Conservation (phyloP, 1,140 invertebrate genomes). For the Lasioglossum baleicum region DNA sequence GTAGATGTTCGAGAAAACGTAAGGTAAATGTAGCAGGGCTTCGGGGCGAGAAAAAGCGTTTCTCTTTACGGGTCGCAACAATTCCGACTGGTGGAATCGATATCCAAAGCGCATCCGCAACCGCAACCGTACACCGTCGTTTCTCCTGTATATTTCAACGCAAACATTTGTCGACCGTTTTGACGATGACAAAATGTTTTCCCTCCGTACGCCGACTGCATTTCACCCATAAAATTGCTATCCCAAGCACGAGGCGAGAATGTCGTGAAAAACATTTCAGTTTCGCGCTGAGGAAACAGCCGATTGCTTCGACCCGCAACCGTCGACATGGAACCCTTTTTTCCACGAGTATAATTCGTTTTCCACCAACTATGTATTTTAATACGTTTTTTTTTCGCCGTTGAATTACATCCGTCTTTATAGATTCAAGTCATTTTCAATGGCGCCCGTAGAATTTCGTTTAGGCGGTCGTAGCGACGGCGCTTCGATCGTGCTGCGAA, state of each 20-base stretch:
- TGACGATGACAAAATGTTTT: conserved; percentile 30
- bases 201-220: background rate
- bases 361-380: background rate
- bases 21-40: background rate
- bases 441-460: too few species aligned
- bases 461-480: too few species aligned
- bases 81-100: conserved; percentile 2
- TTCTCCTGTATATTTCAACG: conserved; percentile 4
- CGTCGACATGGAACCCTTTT: background rate
- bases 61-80: background rate
- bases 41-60: background rate
- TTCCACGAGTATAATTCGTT: background rate
- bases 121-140: background rate
- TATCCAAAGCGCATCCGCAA: conserved; percentile 29
- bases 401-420: background rate
- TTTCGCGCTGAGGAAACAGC: conserved; percentile 9
- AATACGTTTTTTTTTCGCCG: too few species aligned
- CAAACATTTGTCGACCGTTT: conserved; percentile 31
- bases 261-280: conserved; percentile 31
- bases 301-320: background rate
- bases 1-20: background rate
- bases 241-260: conserved; percentile 12
- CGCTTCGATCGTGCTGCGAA: too few species aligned
- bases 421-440: background rate
- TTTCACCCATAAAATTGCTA: conserved; percentile 31